Evolutionary conservation across 2,113 vertebrate species (phyloP), one percentile per base, ranked within the genome.

Genomic region (Daubentonia madagascariensis): DNA sequence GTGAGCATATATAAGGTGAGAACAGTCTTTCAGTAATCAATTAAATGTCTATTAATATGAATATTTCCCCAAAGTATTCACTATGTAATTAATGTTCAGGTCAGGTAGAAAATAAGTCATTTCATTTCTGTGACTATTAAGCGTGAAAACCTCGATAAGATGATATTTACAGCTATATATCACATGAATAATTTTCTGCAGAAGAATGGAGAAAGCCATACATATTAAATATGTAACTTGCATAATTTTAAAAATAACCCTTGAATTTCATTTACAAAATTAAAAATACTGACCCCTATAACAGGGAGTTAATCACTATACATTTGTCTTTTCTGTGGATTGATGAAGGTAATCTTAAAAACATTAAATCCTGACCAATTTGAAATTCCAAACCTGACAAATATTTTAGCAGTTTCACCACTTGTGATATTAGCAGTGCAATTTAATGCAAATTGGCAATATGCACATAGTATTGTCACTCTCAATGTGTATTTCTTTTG

Each of bases 41-140:
- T 97, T 98, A 98, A 98, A 96, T 98, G 11, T 97, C 86, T 97
- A 95, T 98, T 98, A 98, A 97, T 87, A 95, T 96, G 18, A 70
- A 96, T 96, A 97, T 96, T 98, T 98, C 93, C 93, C 92, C 67
- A 90, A 97, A 10, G 48, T 90, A 92, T 98, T 95, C 0, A 12
- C 85, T 96, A 28, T 90, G 16, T 70, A 98, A 96, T 98, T 98
- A 98, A 52, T 76, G 96, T 98, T 94, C 92, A 73, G 37, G 86
- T 95, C 85, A 94, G 92, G 37, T 63, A 94, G 88, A 98, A 98
- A 98, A 95, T 85, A 98, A 98, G 96, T 96, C 86, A 96, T 98
- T 97, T 96, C 73, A 98, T 98, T 96, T 97, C 52, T 97, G 73
- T 97, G 63, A 94, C 89, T 97, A 93, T 96, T 96, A 98, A 97